Conservation (phyloP, 2,113 vertebrate genomes). For the Microtus richardsoni region DNA sequence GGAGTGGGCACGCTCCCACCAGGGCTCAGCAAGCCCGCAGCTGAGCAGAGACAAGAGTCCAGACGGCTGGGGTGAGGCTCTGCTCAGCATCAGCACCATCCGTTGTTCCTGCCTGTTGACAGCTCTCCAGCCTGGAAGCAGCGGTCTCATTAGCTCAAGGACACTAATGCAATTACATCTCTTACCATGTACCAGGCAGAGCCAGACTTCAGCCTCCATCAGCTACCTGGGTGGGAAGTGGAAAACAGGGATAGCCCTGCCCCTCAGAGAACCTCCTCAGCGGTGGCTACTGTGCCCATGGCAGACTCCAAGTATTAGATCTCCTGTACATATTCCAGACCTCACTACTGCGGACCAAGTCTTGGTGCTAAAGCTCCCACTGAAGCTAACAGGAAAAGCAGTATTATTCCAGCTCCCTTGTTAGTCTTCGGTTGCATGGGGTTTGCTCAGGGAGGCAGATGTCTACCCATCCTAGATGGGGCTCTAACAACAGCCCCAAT, state of each 20-base stretch:
- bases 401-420: not conserved
- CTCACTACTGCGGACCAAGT: not conserved
- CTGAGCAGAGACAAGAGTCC: not conserved
- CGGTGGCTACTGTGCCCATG: not conserved
- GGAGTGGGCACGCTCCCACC: no score
- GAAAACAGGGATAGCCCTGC: no score
- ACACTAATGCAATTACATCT: not conserved
- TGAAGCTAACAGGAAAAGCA: not conserved
- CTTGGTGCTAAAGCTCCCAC: not conserved
- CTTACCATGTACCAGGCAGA: not conserved
- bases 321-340: not conserved
- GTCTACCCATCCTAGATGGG: not conserved
- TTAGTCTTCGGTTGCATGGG: not conserved
- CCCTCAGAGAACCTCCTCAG: not conserved
- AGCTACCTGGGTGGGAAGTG: fast-evolving
- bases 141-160: not conserved
- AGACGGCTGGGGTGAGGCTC: not conserved
- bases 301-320: not conserved
- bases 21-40: no score
- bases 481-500: not conserved
- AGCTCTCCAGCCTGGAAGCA: not conserved
- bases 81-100: not conserved
- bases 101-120: not conserved
- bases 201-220: not conserved
- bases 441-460: not conserved